Evolutionary conservation across 2,888 invertebrate species (phyloP).

Genomic region (Plusia festucae): DNA sequence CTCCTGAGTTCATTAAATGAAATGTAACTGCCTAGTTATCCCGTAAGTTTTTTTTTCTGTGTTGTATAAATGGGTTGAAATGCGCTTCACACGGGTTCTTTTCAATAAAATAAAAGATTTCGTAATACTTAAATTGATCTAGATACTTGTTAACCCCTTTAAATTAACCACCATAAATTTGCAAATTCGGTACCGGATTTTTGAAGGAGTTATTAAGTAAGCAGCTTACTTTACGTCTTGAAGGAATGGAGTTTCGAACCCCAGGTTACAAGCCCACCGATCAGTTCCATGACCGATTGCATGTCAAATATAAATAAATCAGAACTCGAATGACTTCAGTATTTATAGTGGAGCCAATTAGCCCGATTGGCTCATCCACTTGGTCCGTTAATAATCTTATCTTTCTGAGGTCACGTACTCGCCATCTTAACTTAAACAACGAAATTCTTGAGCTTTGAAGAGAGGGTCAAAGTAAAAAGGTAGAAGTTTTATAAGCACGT

Average conservation of each 20-base stretch:
- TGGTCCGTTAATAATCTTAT: constrained; percentile 3
- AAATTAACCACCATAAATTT: too few species aligned
- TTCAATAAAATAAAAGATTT: too few species aligned
- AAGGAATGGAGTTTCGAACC: not conserved
- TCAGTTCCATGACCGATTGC: not conserved
- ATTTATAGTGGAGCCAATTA: not conserved
- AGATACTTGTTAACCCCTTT: too few species aligned
- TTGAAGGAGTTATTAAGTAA: too few species aligned
- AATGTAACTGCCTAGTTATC: not conserved
- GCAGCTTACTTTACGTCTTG: too few species aligned
- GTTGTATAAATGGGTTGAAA: not conserved
- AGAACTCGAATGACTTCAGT: not conserved
- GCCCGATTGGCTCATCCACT: not conserved
- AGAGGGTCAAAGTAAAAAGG: constrained; percentile 6
- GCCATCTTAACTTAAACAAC: not conserved
- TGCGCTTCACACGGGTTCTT: too few species aligned
- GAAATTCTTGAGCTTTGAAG: not conserved
- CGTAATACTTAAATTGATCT: too few species aligned
- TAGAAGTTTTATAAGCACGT: not conserved
- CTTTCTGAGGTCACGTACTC: not conserved
- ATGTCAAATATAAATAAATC: not conserved
- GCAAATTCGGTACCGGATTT: too few species aligned
- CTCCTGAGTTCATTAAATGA: not conserved
- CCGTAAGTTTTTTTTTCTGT: not conserved
- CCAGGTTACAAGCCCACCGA: not conserved